Conservation (phyloP, 2,113 vertebrate genomes). For the Galbula dea region DNA sequence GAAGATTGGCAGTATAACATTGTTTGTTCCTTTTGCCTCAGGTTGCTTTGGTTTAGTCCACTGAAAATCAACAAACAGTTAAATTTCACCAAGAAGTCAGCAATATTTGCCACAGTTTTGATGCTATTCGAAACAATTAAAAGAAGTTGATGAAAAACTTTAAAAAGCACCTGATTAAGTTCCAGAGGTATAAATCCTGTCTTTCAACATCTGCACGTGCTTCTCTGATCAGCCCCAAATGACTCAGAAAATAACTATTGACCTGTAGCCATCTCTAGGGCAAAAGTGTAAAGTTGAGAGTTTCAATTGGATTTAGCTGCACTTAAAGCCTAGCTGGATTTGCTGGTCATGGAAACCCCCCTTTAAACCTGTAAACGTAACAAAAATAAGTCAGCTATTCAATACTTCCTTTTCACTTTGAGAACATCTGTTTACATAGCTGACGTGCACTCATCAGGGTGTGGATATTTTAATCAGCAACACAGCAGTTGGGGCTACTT, state of each 20-base stretch:
- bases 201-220: conserved; percentile 61
- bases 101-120: background rate
- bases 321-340: conserved; percentile 66
- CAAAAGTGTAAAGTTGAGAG: conserved; percentile 66
- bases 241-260: conserved; percentile 69
- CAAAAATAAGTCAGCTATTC: conserved; percentile 71
- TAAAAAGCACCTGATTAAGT: background rate
- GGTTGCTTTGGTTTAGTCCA: background rate
- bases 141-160: background rate
- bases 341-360: conserved; percentile 59
- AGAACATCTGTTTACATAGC: conserved; percentile 69
- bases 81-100: conserved; percentile 9
- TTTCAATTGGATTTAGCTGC: conserved; percentile 78
- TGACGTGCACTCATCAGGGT: conserved; percentile 39
- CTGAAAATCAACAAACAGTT: background rate
- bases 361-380: conserved; percentile 69
- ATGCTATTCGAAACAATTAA: background rate
- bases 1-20: background rate
- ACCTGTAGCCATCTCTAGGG: conserved; percentile 55
- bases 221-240: conserved; percentile 61
- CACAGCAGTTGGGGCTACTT: background rate
- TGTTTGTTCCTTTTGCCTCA: background rate
- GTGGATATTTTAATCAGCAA: conserved; percentile 52
- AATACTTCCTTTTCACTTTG: conserved; percentile 45
- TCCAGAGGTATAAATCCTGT: conserved; percentile 7